Evolutionary conservation across 2,888 invertebrate genomes (phyloP), one percentile per base, ranked within the genome.

Genomic region (Pelosia muscerda): DNA sequence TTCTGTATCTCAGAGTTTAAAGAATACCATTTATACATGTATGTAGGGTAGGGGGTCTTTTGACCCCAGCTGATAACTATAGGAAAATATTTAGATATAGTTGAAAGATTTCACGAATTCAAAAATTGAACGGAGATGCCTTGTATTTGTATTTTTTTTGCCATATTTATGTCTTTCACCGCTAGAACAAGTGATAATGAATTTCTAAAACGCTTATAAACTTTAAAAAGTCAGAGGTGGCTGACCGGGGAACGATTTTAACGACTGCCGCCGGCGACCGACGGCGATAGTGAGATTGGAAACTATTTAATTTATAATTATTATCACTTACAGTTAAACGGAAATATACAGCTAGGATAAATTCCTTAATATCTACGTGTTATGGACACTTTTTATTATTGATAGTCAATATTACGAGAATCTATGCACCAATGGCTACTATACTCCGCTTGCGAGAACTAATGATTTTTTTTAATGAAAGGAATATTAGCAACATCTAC

Each of bases 171-270:
- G 49, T 49, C n/a, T 49, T 49, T 49, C 2, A 49, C 49, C 49
- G 49, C n/a, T 49, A 49, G n/a, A 49, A 9, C n/a, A 49, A 49
- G 49, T 9, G n/a, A 49, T 49, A 49, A 49, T 42, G 42, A 42
- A 42, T 49, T 49, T 49, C 49, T 49, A 49, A 49, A 49, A 49
- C n/a, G 49, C 49, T n/a, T 49, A n/a, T n/a, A n/a, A 19, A 49
- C 49, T n/a, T 49, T 49, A 19, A 49, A n/a, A 49, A 19, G 49
- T 49, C 49, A 49, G n/a, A 49, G 49, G 49, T 49, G n/a, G 49
- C n/a, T 49, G 49, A 49, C 49, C 49, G 49, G 49, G 49, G n/a
- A n/a, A n/a, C 2, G n/a, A n/a, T n/a, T 49, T n/a, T n/a, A 49
- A 49, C n/a, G n/a, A 9, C n/a, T 49, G 49, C n/a, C 49, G 49